phyloP scores from a whole-genome alignment of 2,113 vertebrate species.

The Hipposideros armiger region DNA sequence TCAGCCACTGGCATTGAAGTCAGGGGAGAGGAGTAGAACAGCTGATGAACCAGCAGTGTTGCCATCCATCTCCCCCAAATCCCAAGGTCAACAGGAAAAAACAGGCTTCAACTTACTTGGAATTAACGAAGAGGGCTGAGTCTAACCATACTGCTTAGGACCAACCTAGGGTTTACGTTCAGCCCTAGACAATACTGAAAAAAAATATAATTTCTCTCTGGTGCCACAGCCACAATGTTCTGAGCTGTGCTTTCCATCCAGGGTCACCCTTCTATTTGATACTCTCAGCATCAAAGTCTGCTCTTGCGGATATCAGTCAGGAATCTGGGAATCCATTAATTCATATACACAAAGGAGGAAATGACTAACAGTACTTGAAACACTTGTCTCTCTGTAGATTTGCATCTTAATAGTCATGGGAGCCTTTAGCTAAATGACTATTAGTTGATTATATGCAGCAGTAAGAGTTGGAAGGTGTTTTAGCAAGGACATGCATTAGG shows the following conservation, averaged over 20 bases:
- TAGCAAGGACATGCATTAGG: background rate
- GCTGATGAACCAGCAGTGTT: background rate
- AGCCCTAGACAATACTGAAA: background rate
- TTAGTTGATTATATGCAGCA: background rate
- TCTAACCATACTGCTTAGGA: background rate
- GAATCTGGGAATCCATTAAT: background rate
- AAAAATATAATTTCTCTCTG: background rate
- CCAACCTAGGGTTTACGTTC: background rate
- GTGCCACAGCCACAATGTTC: background rate
- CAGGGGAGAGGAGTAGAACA: background rate
- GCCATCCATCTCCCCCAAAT: background rate
- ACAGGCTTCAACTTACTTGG: background rate
- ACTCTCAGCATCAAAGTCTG: background rate
- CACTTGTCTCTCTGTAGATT: constrained; percentile 31
- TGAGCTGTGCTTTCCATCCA: background rate
- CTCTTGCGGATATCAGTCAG: background rate
- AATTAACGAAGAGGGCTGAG: background rate
- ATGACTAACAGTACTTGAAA: constrained; percentile 1
- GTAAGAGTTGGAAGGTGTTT: constrained; percentile 27
- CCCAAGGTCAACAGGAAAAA: background rate
- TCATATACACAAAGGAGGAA: constrained; percentile 13
- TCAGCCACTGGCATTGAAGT: constrained; percentile 40
- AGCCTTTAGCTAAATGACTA: constrained; percentile 37
- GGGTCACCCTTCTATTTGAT: background rate
- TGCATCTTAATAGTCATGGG: constrained; percentile 32